These are phyloP conservation scores for Oscheius sp. DNA, from an alignment of 2,888 invertebrate species.

Conservation along the genomic window DNA sequence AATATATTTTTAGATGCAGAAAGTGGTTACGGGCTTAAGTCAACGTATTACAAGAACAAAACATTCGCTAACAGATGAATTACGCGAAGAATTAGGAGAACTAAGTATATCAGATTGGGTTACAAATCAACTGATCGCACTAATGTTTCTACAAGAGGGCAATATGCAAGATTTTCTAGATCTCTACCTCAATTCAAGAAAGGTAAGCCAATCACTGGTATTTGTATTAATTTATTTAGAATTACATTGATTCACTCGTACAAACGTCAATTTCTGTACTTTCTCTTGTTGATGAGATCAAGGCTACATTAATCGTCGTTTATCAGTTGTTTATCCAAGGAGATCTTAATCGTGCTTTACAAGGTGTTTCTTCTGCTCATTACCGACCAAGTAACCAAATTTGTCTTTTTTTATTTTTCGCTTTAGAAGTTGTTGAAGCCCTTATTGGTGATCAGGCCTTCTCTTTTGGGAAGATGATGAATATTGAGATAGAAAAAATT, in stretches of 20 bases:
- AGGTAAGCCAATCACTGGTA: conserved; percentile 33
- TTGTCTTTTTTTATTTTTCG: not conserved
- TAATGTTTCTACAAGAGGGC: conserved; percentile 54
- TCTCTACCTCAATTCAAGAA: conserved; percentile 56
- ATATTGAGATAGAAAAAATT: conserved; percentile 43
- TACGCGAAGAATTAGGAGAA: conserved; percentile 38
- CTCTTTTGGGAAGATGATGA: conserved; percentile 43
- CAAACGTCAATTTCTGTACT: conserved; percentile 49
- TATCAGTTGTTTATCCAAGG: conserved; percentile 52
- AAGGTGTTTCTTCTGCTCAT: conserved; percentile 42
- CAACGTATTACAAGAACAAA: conserved; percentile 37
- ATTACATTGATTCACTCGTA: conserved; percentile 36
- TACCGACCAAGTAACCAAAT: conserved; percentile 39
- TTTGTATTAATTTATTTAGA: conserved; percentile 7
- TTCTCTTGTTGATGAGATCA: conserved; percentile 49
- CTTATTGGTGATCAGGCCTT: conserved; percentile 42
- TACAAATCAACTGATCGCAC: conserved; percentile 55
- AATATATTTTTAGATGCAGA: conserved; percentile 36
- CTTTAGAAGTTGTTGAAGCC: conserved; percentile 6
- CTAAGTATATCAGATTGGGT: conserved; percentile 58
- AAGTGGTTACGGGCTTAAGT: conserved; percentile 37
- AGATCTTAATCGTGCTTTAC: conserved; percentile 45
- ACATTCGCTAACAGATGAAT: conserved; percentile 22
- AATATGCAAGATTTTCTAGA: conserved; percentile 57
- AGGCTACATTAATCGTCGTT: conserved; percentile 40